A percentile compares a stretch with the other conserved stretches of the same genome.
phyloP scores from a whole-genome alignment of 2,113 vertebrate species.

The Atherinomorus stipes region DNA sequence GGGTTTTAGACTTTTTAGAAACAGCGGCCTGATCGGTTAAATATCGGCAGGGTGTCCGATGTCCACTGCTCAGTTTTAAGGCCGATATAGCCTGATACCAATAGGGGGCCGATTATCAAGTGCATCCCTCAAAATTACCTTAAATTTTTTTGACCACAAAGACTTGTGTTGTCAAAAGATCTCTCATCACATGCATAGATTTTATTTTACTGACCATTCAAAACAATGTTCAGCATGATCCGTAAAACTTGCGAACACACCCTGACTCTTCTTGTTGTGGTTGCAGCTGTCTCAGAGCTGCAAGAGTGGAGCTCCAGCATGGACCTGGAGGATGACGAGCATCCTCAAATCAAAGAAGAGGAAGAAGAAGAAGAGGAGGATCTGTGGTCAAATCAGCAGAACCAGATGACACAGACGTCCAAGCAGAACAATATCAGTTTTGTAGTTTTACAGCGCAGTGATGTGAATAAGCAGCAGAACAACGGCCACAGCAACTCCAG shows the following conservation, averaged over 20 bases:
- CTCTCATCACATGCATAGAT: too few relatives aligned
- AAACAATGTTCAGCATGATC: too few relatives aligned
- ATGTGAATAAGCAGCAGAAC: background rate
- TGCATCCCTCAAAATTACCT: too few relatives aligned
- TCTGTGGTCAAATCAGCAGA: constrained; percentile 7
- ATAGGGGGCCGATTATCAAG: too few relatives aligned
- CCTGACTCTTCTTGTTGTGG: background rate
- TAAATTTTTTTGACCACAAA: too few relatives aligned
- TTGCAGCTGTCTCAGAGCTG: constrained; percentile 26
- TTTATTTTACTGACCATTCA: too few relatives aligned
- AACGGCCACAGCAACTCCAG: background rate
- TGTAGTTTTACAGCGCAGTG: constrained; percentile 1
- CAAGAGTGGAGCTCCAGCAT: constrained; percentile 18
- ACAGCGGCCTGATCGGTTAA: too few relatives aligned
- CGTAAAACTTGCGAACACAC: background rate
- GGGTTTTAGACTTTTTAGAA: too few relatives aligned
- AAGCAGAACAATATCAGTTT: constrained; percentile 8
- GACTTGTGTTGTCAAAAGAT: too few relatives aligned
- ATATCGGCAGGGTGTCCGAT: too few relatives aligned
- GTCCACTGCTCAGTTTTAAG: too few relatives aligned
- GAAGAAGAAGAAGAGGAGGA: constrained; percentile 23
- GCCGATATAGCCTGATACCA: too few relatives aligned
- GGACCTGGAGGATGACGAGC: background rate
- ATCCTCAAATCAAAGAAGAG: constrained; percentile 48
- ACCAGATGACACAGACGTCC: background rate